phyloP scores from a whole-genome alignment of 2,888 invertebrate species.

The Calameuta filiformis region DNA sequence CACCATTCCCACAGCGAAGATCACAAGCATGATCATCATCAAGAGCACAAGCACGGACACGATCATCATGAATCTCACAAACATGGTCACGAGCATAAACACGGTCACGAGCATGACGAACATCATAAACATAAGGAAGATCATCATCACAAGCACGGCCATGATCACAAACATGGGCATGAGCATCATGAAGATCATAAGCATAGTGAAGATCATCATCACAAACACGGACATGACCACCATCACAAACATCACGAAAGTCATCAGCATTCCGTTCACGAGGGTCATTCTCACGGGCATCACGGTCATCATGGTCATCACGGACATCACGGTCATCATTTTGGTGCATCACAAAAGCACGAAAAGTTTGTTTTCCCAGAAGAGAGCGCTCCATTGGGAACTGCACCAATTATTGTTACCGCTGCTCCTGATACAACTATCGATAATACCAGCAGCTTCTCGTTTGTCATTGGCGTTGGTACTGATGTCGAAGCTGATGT shows the following conservation, averaged over 20 bases:
- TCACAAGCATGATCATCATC: conserved; percentile 35
- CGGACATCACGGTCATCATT: conserved; percentile 28
- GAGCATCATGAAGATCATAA: conserved; percentile 45
- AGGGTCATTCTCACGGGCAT: conserved; percentile 35
- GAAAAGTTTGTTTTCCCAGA: conserved; percentile 52
- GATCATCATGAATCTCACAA: conserved; percentile 34
- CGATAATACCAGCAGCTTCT: neutral
- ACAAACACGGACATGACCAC: conserved; percentile 31
- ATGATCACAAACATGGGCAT: conserved; percentile 35
- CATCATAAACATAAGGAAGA: conserved; percentile 41
- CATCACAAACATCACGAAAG: conserved; percentile 42
- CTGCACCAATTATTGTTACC: conserved; percentile 16
- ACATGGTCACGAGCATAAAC: conserved; percentile 26
- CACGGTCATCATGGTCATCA: conserved; percentile 27
- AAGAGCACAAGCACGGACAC: conserved; percentile 44
- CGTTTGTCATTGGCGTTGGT: conserved; percentile 10
- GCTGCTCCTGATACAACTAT: conserved; percentile 21
- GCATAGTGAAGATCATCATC: conserved; percentile 29
- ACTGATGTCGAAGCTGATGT: conserved; percentile 8
- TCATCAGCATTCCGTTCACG: conserved; percentile 46
- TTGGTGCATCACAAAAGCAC: conserved; percentile 30
- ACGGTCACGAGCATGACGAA: conserved; percentile 32
- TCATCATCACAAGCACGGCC: conserved; percentile 46
- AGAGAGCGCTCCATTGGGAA: conserved; percentile 27
- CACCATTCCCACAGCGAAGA: conserved; percentile 25